These are phyloP conservation scores for Orientallactaga bullata DNA, from an alignment of 2,113 vertebrate species.

Conservation along the genomic window DNA sequence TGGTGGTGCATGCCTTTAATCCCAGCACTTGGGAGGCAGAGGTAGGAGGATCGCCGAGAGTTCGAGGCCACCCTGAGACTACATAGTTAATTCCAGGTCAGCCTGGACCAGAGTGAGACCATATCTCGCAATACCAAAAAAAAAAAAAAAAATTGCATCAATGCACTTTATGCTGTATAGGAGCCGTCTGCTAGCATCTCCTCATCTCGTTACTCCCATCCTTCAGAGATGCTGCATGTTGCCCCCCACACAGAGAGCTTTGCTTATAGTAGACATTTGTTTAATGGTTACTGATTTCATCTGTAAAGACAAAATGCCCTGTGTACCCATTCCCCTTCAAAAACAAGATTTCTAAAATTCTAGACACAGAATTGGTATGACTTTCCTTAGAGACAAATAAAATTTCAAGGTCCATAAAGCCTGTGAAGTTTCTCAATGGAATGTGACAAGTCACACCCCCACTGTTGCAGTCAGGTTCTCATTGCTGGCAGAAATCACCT, in stretches of 20 bases:
- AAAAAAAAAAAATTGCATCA: neutral
- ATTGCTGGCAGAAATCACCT: too few species aligned
- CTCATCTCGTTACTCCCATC: neutral
- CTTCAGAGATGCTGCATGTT: neutral
- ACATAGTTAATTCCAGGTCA: too few species aligned
- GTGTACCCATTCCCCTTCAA: neutral
- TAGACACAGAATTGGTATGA: neutral
- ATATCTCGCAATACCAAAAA: too few species aligned
- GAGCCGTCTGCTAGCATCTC: neutral
- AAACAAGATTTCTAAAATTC: conserved; percentile 25
- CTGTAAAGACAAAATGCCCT: neutral
- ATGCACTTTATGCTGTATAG: neutral
- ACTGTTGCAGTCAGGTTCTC: too few species aligned
- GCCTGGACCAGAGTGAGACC: too few species aligned
- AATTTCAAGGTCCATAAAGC: neutral
- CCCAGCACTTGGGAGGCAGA: too few species aligned
- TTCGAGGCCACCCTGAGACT: too few species aligned
- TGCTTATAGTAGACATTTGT: conserved; percentile 19
- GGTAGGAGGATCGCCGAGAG: too few species aligned
- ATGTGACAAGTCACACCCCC: neutral
- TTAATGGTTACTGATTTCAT: conserved; percentile 13
- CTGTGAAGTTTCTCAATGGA: conserved; percentile 36
- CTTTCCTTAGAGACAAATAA: conserved; percentile 33
- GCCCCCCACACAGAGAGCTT: neutral
- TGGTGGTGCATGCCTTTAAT: too few species aligned